Evolutionary conservation across 2,888 invertebrate species (phyloP).

Genomic region (Netelia fuscicornis): DNA sequence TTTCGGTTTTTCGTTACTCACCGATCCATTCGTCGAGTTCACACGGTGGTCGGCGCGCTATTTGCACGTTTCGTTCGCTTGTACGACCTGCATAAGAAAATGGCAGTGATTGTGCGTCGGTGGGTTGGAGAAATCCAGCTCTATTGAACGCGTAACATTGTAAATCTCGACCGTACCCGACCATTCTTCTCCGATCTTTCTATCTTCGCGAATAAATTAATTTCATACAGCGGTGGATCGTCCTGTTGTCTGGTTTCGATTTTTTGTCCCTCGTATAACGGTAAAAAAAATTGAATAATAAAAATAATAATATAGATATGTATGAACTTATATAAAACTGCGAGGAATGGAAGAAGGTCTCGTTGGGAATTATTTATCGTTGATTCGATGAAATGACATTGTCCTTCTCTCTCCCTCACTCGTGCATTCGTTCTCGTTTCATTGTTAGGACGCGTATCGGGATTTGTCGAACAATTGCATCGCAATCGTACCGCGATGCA

Average conservation of each 20-base stretch:
- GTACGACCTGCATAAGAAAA: constrained; percentile 28
- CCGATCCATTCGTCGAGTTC: constrained; percentile 37
- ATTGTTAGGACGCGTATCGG: not conserved
- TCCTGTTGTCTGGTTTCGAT: too few relatives aligned
- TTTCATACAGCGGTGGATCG: too few relatives aligned
- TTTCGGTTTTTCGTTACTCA: constrained; percentile 1
- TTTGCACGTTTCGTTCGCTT: constrained; percentile 49
- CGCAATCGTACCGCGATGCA: constrained; percentile 33
- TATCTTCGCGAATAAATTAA: not conserved
- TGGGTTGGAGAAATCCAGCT: not conserved
- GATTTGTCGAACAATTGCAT: constrained; percentile 38
- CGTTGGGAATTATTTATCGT: not conserved
- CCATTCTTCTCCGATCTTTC: constrained; percentile 1
- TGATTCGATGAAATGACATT: not conserved
- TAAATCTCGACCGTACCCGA: constrained; percentile 30
- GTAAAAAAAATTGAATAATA: not conserved
- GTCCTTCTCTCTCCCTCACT: not conserved
- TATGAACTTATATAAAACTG: not conserved
- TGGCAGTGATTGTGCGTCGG: not conserved
- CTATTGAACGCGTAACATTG: constrained; percentile 49
- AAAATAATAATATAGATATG: not conserved
- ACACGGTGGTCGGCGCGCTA: constrained; percentile 5
- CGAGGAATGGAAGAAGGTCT: not conserved
- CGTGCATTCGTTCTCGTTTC: not conserved
- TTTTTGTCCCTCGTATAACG: too few relatives aligned